Evolutionary conservation across 2,113 vertebrate genomes (phyloP).

Genomic region (Halichoerus grypus): DNA sequence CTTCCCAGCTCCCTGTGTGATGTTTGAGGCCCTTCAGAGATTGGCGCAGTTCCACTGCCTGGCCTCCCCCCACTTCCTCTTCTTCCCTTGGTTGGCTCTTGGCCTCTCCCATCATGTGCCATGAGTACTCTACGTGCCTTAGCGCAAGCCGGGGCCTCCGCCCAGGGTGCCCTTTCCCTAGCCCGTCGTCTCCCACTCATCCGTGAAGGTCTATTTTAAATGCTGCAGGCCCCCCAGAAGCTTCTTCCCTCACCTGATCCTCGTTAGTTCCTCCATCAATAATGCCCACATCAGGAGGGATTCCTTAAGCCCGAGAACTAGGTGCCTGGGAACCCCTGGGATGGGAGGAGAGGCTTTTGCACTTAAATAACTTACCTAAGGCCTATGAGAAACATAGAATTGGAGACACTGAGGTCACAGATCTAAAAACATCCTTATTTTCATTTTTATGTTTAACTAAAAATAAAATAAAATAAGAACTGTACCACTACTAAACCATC

Average conservation of each 20-base stretch:
- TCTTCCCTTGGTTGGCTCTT: neutral
- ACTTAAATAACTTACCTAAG: neutral
- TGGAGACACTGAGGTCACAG: neutral
- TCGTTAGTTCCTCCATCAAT: neutral
- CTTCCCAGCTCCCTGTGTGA: neutral
- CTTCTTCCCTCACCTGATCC: neutral
- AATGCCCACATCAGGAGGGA: neutral
- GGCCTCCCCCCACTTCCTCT: neutral
- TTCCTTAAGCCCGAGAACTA: neutral
- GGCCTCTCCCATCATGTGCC: neutral
- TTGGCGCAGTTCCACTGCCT: accelerated
- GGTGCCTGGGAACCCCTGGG: neutral
- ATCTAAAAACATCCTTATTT: neutral
- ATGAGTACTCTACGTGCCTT: accelerated
- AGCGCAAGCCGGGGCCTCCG: neutral
- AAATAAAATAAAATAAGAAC: neutral
- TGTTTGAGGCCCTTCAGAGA: neutral
- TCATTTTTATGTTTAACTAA: neutral
- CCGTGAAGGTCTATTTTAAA: neutral
- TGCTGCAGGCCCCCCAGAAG: neutral
- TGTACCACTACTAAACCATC: neutral
- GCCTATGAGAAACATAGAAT: neutral
- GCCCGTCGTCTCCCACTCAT: neutral
- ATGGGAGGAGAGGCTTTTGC: neutral
- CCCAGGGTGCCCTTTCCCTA: neutral